phyloP scores from a whole-genome alignment of 2,797 vertebrate genomes.

The Coregonus suidteri region DNA sequence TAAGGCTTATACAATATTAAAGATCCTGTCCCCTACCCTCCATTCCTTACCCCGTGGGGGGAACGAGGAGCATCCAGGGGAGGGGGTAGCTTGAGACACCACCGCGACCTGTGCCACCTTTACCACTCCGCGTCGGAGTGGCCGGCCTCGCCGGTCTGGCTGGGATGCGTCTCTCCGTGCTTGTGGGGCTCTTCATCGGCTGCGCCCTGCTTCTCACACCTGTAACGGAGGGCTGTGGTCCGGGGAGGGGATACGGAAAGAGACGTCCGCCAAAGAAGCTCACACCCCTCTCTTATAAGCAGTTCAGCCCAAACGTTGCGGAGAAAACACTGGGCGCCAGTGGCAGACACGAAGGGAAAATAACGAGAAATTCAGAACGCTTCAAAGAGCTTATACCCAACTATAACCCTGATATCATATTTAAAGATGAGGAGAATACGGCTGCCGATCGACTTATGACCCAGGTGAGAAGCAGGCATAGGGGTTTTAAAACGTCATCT shows the following conservation, averaged over 20 bases:
- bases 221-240: slow-evolving; percentile 89
- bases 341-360: slow-evolving; percentile 94
- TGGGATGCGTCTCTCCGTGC: slow-evolving; percentile 83
- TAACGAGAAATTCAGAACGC: slow-evolving; percentile 90
- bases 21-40: slow-evolving; percentile 69
- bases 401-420: slow-evolving; percentile 98
- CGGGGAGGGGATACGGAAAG: slow-evolving; percentile 95
- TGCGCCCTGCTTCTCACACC: slow-evolving; percentile 84
- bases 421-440: slow-evolving; percentile 99
- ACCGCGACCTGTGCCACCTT: slow-evolving; percentile 48
- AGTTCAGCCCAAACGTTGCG: slow-evolving; percentile 95
- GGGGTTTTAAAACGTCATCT: neutral
- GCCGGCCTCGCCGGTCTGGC: slow-evolving; percentile 53
- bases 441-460: slow-evolving; percentile 93
- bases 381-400: slow-evolving; percentile 96
- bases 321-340: slow-evolving; percentile 97
- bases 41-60: slow-evolving; percentile 61
- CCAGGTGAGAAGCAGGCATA: slow-evolving; percentile 74
- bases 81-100: slow-evolving; percentile 39
- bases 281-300: slow-evolving; percentile 92
- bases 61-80: slow-evolving; percentile 32
- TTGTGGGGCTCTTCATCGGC: slow-evolving; percentile 78
- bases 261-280: slow-evolving; percentile 91
- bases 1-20: slow-evolving; percentile 72
- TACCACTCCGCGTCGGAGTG: slow-evolving; percentile 18